phyloP scores from a whole-genome alignment of 2,888 invertebrate species.

The Ashinkailepas kermadecensis region DNA sequence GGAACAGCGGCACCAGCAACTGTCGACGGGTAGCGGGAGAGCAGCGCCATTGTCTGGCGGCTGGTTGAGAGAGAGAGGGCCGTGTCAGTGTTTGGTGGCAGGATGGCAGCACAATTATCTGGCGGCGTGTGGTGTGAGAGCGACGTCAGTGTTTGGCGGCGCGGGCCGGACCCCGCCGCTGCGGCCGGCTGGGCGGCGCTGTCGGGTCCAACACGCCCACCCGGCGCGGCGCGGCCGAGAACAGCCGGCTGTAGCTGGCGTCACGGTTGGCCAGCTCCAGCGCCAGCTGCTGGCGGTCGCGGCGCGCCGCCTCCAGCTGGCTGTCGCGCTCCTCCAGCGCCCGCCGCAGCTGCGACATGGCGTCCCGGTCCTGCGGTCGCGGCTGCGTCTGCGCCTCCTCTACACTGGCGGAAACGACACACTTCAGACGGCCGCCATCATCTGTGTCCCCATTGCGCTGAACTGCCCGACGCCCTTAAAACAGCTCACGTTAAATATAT shows the following conservation, averaged over 20 bases:
- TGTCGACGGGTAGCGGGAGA: too few species aligned
- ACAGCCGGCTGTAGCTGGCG: conserved; percentile 18
- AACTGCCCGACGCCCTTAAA: too few species aligned
- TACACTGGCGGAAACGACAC: neutral
- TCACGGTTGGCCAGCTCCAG: conserved; percentile 14
- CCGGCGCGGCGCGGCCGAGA: neutral
- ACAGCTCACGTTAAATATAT: too few species aligned
- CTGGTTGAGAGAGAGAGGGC: too few species aligned
- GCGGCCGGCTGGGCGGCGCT: neutral
- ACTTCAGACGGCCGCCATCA: too few species aligned
- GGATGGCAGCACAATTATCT: too few species aligned
- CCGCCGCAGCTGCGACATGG: neutral
- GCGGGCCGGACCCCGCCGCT: neutral
- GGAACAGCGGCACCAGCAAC: too few species aligned
- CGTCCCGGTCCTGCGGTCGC: neutral
- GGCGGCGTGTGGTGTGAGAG: too few species aligned
- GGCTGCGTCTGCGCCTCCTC: neutral
- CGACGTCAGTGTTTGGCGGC: neutral
- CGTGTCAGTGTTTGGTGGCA: too few species aligned
- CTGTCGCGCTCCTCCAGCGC: neutral
- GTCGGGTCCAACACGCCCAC: conserved; percentile 1
- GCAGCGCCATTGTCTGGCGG: too few species aligned
- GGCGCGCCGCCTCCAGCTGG: neutral
- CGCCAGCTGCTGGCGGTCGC: conserved; percentile 1
- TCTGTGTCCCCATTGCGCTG: too few species aligned